Evolutionary conservation across 2,797 vertebrate species (phyloP).

Genomic region (Perodicticus potto): DNA sequence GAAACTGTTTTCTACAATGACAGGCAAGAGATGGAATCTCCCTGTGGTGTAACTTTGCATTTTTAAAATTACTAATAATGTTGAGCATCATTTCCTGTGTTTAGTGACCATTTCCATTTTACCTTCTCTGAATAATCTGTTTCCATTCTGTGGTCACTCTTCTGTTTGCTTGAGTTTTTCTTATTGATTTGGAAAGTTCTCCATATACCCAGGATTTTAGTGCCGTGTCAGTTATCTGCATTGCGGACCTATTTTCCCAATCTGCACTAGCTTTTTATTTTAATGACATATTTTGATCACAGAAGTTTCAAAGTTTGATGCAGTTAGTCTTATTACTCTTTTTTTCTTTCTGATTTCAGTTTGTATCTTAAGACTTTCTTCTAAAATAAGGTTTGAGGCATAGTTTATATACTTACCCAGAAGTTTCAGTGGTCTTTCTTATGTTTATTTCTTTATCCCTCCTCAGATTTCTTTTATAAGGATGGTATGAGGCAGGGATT

Average conservation of each 20-base stretch:
- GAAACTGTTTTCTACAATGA: neutral
- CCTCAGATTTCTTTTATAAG: neutral
- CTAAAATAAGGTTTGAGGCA: neutral
- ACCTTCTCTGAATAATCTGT: neutral
- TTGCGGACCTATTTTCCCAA: neutral
- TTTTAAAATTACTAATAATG: constrained; percentile 48
- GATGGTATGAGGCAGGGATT: neutral
- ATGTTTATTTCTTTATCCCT: neutral
- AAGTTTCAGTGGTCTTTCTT: neutral
- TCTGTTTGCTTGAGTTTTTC: neutral
- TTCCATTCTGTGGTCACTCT: neutral
- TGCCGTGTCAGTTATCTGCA: neutral
- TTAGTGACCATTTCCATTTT: neutral
- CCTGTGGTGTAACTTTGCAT: neutral
- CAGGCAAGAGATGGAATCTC: neutral
- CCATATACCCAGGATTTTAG: neutral
- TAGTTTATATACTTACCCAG: neutral
- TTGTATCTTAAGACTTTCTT: constrained; percentile 35
- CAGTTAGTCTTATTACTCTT: neutral
- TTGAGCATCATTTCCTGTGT: neutral
- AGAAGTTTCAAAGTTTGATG: neutral
- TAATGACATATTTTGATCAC: neutral
- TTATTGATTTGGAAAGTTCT: neutral
- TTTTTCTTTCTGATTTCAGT: neutral
- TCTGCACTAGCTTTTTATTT: neutral